Evolutionary conservation across 2,888 invertebrate species (phyloP).

Genomic region (Blastobasis adustella): DNA sequence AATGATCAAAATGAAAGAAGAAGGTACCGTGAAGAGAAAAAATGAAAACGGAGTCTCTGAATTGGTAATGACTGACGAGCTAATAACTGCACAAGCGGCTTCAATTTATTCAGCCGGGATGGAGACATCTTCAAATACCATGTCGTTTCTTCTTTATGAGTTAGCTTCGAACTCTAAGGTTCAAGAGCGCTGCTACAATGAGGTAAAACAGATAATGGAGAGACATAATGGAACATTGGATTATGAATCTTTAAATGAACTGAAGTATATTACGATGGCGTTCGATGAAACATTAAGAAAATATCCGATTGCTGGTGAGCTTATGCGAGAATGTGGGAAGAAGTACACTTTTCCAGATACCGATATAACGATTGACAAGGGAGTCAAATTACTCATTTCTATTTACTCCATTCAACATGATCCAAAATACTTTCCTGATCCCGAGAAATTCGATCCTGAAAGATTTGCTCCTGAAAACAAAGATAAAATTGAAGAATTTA

Average conservation of each 20-base stretch:
- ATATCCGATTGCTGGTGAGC: slow-evolving; percentile 18
- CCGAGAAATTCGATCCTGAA: too few species aligned
- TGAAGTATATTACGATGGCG: slow-evolving; percentile 34
- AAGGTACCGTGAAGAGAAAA: background rate
- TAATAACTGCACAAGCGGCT: background rate
- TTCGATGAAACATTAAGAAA: slow-evolving; percentile 27
- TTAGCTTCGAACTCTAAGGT: slow-evolving; percentile 33
- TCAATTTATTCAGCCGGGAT: background rate
- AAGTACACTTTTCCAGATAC: slow-evolving; percentile 19
- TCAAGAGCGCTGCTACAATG: slow-evolving; percentile 28
- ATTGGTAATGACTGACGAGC: background rate
- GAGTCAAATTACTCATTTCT: too few species aligned
- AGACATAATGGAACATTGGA: slow-evolving; percentile 17
- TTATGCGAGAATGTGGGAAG: slow-evolving; percentile 10
- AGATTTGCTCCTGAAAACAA: too few species aligned
- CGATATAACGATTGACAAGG: slow-evolving; percentile 21
- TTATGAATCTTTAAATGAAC: slow-evolving; percentile 32
- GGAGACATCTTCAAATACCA: background rate
- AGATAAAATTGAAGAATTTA: too few species aligned
- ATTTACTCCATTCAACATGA: too few species aligned
- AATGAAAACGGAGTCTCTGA: background rate
- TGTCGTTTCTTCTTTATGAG: slow-evolving; percentile 25
- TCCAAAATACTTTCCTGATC: too few species aligned
- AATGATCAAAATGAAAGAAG: background rate
- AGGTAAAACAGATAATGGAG: slow-evolving; percentile 25